Percentiles rank a stretch among this genome's conserved stretches.
Conservation (phyloP, 1,140 invertebrate genomes). For the Drosophila sproati region DNA sequence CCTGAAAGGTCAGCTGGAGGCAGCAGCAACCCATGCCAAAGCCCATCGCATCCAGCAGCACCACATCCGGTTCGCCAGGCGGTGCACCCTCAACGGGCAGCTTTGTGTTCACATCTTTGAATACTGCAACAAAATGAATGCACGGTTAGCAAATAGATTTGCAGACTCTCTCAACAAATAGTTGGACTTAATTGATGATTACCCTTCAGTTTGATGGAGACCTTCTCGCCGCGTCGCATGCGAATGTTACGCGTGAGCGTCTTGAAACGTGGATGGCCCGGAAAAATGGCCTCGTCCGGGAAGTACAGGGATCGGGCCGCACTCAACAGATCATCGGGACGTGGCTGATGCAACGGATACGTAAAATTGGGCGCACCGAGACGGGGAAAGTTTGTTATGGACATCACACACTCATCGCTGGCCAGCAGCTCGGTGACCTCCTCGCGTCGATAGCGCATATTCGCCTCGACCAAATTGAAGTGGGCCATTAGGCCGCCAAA, state of each 20-base stretch:
- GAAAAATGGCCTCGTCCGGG: constrained; percentile 97
- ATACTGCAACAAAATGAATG: constrained; percentile 88
- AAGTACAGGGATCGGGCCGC: constrained; percentile 96
- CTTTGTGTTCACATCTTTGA: constrained; percentile 94
- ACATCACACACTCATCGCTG: constrained; percentile 94
- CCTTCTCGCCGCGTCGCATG: constrained; percentile 95
- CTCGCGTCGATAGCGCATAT: constrained; percentile 96
- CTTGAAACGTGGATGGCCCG: constrained; percentile 97
- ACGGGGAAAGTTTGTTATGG: constrained; percentile 96
- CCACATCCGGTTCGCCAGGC: constrained; percentile 90
- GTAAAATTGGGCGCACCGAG: constrained; percentile 96
- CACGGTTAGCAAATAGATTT: not conserved
- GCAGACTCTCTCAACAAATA: no score
- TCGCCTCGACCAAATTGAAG: constrained; percentile 99
- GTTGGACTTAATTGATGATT: constrained; percentile 65
- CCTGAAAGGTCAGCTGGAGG: constrained; percentile 96
- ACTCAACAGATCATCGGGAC: constrained; percentile 88
- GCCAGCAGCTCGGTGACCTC: constrained; percentile 92
- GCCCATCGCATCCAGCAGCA: constrained; percentile 99
- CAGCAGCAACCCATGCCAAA: constrained; percentile 99
- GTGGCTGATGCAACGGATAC: constrained; percentile 90
- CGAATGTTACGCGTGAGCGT: constrained; percentile 98
- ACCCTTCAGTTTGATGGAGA: constrained; percentile 98
- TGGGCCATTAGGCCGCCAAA: constrained; percentile 96
- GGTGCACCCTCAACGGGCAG: constrained; percentile 91